These are phyloP conservation scores for Anthopleura sola DNA, from an alignment of 64 coral and sea anemone genomes.

Conservation along the genomic window DNA sequence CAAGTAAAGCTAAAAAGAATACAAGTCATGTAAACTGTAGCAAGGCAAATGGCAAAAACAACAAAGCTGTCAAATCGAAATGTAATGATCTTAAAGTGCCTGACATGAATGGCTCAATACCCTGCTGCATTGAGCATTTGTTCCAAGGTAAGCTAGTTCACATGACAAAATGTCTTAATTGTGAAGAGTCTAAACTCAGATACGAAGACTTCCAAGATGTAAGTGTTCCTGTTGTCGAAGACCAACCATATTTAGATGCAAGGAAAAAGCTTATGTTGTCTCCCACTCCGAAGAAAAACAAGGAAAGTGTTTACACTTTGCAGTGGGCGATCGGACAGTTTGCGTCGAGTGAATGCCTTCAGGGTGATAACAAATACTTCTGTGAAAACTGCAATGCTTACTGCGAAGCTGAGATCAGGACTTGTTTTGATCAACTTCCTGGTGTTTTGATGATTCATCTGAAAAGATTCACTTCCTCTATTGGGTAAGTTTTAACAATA, in stretches of 20 bases:
- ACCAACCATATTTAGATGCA: constrained; percentile 22
- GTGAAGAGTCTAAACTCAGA: constrained; percentile 77
- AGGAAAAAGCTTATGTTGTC: constrained; percentile 39
- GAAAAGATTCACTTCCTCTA: constrained; percentile 87
- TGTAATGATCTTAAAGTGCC: not conserved
- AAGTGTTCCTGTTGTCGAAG: constrained; percentile 83
- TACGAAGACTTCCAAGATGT: constrained; percentile 95
- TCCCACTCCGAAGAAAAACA: constrained; percentile 58
- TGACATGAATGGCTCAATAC: not conserved
- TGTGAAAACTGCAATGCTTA: constrained; percentile 86
- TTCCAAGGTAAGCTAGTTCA: constrained; percentile 87
- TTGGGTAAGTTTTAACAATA: not conserved
- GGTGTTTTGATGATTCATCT: constrained; percentile 81
- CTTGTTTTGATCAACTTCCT: constrained; percentile 91
- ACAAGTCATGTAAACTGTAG: constrained; percentile 26
- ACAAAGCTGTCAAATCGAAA: not conserved
- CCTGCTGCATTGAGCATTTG: constrained; percentile 48
- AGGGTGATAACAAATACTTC: constrained; percentile 96
- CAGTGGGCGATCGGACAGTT: constrained; percentile 91
- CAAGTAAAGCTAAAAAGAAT: not conserved
- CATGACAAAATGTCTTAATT: constrained; percentile 92
- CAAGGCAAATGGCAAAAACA: constrained; percentile 7
- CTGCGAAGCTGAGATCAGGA: constrained; percentile 87
- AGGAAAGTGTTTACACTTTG: constrained; percentile 42
- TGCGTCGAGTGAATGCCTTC: constrained; percentile 80